These are phyloP conservation scores for Agrotis puta DNA, from an alignment of 2,888 invertebrate genomes.

Conservation along the genomic window DNA sequence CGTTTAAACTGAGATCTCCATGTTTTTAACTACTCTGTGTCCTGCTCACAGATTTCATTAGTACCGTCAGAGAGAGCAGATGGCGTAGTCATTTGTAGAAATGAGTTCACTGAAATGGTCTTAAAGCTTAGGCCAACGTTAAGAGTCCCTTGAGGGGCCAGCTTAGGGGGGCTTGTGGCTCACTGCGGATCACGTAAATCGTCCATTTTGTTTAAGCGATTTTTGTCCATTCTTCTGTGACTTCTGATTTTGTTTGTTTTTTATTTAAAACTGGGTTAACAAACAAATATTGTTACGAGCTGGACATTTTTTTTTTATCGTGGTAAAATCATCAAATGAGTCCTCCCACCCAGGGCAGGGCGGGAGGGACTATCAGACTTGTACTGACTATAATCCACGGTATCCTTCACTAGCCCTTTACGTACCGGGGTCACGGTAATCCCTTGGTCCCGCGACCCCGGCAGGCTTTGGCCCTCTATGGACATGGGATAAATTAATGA, in stretches of 20 bases:
- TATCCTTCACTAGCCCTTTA: no score
- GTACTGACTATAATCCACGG: no score
- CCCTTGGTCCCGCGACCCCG: no score
- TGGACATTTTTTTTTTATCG: no score
- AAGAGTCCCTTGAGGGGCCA: constrained; percentile 33
- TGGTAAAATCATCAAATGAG: no score
- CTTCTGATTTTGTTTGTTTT: not conserved
- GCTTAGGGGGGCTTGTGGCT: constrained; percentile 32
- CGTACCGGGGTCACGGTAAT: no score
- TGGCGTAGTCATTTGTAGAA: constrained; percentile 55
- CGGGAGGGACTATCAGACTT: no score
- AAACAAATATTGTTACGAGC: no score
- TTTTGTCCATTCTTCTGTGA: constrained; percentile 2
- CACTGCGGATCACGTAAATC: constrained; percentile 9
- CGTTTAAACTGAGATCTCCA: constrained; percentile 14
- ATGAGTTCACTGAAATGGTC: constrained; percentile 56
- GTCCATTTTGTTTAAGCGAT: constrained; percentile 10
- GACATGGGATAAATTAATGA: no score
- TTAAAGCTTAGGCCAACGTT: constrained; percentile 39
- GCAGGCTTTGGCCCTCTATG: no score
- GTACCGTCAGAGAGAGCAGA: constrained; percentile 49
- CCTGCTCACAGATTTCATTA: constrained; percentile 57
- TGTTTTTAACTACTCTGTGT: constrained; percentile 37
- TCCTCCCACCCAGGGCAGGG: no score
- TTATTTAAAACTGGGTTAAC: no score